phyloP scores from a whole-genome alignment of 2,113 vertebrate genomes.

The Nothoprocta pentlandii region DNA sequence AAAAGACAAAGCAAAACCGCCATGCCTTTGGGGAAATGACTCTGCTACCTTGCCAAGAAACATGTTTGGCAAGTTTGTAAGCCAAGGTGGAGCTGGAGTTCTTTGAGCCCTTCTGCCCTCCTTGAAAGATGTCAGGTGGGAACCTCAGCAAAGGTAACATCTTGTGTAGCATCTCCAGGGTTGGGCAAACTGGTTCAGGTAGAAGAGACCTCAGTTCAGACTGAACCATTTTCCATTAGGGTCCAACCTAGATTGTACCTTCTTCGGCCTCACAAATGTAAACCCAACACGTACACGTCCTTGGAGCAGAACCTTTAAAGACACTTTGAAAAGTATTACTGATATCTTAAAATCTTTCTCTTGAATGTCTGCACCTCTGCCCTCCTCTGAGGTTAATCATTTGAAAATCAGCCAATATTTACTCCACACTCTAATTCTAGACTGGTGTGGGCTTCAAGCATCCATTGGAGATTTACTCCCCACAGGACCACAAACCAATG shows the following conservation, averaged over 20 bases:
- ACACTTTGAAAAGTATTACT: background rate
- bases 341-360: conserved; percentile 10
- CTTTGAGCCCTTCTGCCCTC: conserved; percentile 39
- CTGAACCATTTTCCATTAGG: conserved; percentile 22
- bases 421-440: background rate
- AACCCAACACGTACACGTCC: background rate
- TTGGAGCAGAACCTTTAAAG: background rate
- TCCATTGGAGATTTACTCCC: background rate
- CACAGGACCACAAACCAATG: conserved; percentile 27
- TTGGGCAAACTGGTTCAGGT: conserved; percentile 55
- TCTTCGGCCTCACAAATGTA: background rate
- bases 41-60: conserved; percentile 43
- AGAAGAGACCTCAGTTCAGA: conserved; percentile 6
- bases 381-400: background rate
- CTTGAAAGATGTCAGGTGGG: conserved; percentile 8
- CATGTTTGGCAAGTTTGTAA: conserved; percentile 56
- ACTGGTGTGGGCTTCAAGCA: background rate
- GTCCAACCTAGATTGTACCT: background rate
- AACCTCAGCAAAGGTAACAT: conserved; percentile 48
- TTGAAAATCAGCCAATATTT: conserved; percentile 29
- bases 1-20: conserved; percentile 22
- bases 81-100: conserved; percentile 8
- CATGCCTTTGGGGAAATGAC: conserved; percentile 40
- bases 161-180: conserved; percentile 56
- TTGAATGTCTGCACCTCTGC: background rate